A percentile compares a stretch with the other conserved stretches of the same genome.
These are phyloP conservation scores for Colistium nudipinnis DNA, from an alignment of 2,113 vertebrate species.

Conservation along the genomic window DNA sequence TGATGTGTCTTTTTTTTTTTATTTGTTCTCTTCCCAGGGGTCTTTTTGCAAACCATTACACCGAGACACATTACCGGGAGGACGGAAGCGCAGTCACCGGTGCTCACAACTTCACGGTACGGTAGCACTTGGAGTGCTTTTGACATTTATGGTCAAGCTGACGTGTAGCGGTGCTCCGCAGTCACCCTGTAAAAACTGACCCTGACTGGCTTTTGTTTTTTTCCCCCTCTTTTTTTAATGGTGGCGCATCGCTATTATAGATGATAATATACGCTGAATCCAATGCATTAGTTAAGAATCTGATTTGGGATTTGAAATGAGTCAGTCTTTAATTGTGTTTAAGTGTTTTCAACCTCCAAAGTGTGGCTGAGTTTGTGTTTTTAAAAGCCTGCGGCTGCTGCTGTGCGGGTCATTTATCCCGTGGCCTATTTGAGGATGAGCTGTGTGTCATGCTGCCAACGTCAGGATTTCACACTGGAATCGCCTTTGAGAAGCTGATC, in stretches of 20 bases:
- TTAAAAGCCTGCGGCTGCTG: conserved; percentile 23
- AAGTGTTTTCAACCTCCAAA: background rate
- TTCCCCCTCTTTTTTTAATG: background rate
- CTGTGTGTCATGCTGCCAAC: conserved; percentile 49
- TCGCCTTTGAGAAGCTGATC: conserved; percentile 53
- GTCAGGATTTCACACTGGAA: conserved; percentile 65
- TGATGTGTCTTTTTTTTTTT: conserved; percentile 17
- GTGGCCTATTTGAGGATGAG: conserved; percentile 63
- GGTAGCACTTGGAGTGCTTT: conserved; percentile 47
- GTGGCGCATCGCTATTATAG: background rate
- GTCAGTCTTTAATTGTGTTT: background rate
- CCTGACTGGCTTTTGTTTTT: background rate
- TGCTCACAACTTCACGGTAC: conserved; percentile 86
- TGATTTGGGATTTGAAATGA: background rate
- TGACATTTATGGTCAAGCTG: conserved; percentile 46
- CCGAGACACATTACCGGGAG: conserved; percentile 90
- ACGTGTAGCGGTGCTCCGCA: conserved; percentile 18
- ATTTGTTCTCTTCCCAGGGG: conserved; percentile 81
- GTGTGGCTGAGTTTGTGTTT: conserved; percentile 15
- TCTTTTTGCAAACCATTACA: conserved; percentile 89
- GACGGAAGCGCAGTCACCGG: conserved; percentile 87
- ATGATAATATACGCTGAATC: background rate
- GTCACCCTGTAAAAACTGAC: conserved; percentile 30
- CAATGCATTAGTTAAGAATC: background rate
- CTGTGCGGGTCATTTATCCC: conserved; percentile 5